phyloP scores from a whole-genome alignment of 2,888 invertebrate species.

The Heliconius hortense region DNA sequence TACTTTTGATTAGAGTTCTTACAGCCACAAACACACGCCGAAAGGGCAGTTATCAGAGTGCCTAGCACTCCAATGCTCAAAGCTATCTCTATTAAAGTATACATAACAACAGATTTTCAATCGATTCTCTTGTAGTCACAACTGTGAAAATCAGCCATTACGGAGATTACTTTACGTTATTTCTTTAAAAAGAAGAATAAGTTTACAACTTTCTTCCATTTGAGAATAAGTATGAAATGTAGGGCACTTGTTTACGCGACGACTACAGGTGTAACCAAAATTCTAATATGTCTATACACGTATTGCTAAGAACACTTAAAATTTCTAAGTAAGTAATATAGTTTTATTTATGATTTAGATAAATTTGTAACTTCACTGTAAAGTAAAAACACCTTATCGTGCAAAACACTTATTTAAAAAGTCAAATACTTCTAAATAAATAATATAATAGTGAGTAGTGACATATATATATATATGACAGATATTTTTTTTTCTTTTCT shows the following conservation, averaged over 20 bases:
- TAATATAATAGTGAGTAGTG: slow-evolving; percentile 32
- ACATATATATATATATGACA: slow-evolving; percentile 30
- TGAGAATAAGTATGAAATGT: slow-evolving; percentile 70
- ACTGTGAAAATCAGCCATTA: slow-evolving; percentile 58
- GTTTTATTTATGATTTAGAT: slow-evolving; percentile 1
- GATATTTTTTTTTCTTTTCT: neutral
- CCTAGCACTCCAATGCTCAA: slow-evolving; percentile 72
- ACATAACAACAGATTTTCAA: slow-evolving; percentile 70
- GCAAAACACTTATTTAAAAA: slow-evolving; percentile 26
- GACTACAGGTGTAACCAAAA: slow-evolving; percentile 33
- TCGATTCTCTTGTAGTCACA: slow-evolving; percentile 50
- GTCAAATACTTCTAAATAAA: slow-evolving; percentile 34
- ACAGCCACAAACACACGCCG: slow-evolving; percentile 88
- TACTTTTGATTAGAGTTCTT: slow-evolving; percentile 89
- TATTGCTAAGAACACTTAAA: neutral
- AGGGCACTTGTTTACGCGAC: slow-evolving; percentile 58
- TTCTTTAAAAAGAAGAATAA: slow-evolving; percentile 63
- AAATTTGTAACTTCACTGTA: slow-evolving; percentile 1
- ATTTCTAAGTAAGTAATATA: neutral
- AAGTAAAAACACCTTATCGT: neutral
- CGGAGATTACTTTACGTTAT: slow-evolving; percentile 60
- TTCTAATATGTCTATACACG: slow-evolving; percentile 15
- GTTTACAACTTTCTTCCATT: slow-evolving; percentile 76
- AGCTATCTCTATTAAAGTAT: slow-evolving; percentile 71
- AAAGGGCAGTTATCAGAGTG: slow-evolving; percentile 78